Percentiles rank a stretch among this genome's conserved stretches.
phyloP scores from a whole-genome alignment of 1,140 invertebrate genomes.

The Scaptodrosophila lebanonensis region DNA sequence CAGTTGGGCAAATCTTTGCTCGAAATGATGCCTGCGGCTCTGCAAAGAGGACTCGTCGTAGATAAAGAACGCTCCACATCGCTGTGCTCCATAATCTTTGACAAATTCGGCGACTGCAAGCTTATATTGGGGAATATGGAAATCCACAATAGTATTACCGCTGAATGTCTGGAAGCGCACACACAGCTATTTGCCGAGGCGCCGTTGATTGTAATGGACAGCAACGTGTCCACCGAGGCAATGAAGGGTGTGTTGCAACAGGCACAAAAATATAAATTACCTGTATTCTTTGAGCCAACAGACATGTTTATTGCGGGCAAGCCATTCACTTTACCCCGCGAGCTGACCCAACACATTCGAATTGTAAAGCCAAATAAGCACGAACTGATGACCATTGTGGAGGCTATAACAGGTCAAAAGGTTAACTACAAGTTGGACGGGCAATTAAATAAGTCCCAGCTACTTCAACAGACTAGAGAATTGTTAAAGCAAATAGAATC shows the following conservation, averaged over 20 bases:
- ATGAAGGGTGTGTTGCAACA: slow-evolving; percentile 82
- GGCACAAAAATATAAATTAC: slow-evolving; percentile 81
- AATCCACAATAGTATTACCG: slow-evolving; percentile 85
- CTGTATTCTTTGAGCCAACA: slow-evolving; percentile 86
- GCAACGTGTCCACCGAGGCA: slow-evolving; percentile 84
- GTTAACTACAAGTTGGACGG: slow-evolving; percentile 10
- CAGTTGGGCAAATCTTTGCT: slow-evolving; percentile 78
- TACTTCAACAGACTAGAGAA: slow-evolving; percentile 32
- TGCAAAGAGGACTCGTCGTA: slow-evolving; percentile 69
- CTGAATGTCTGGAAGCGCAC: slow-evolving; percentile 79
- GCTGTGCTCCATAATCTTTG: slow-evolving; percentile 86
- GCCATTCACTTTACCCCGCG: slow-evolving; percentile 77
- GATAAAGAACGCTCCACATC: slow-evolving; percentile 80
- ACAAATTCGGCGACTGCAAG: slow-evolving; percentile 85
- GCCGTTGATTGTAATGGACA: slow-evolving; percentile 88
- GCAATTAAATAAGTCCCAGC: slow-evolving; percentile 13
- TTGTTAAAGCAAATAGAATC: slow-evolving; percentile 52
- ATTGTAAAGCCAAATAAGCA: slow-evolving; percentile 85
- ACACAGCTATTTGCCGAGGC: slow-evolving; percentile 79
- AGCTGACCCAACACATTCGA: slow-evolving; percentile 77
- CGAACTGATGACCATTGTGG: slow-evolving; percentile 81
- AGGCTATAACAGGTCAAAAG: slow-evolving; percentile 29
- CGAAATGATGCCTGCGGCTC: slow-evolving; percentile 65
- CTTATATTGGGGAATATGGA: slow-evolving; percentile 91
- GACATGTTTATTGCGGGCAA: slow-evolving; percentile 81